Percentiles rank a stretch among this genome's conserved stretches.
Conservation (phyloP, 2,113 vertebrate species). For the Platysteira castanea region DNA sequence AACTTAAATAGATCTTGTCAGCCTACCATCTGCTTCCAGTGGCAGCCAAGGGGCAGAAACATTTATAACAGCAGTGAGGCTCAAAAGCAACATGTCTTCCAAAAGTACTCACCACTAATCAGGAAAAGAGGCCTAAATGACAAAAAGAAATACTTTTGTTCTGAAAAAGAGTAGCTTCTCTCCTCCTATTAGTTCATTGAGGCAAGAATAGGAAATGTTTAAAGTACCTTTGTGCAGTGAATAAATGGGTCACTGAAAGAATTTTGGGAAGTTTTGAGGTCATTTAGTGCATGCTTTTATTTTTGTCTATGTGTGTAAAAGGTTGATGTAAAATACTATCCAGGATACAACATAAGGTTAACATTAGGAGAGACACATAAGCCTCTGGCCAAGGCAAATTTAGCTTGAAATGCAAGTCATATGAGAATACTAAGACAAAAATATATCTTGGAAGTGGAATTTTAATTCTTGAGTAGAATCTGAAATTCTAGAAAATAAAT, state of each 20-base stretch:
- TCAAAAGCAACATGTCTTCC: background rate
- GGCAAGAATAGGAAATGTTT: background rate
- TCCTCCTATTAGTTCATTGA: background rate
- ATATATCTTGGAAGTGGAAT: background rate
- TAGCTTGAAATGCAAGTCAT: background rate
- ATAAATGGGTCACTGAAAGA: background rate
- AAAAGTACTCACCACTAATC: constrained; percentile 2
- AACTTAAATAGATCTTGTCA: constrained; percentile 50
- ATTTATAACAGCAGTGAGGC: background rate
- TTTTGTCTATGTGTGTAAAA: background rate
- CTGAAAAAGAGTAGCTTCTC: background rate
- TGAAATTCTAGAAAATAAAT: background rate
- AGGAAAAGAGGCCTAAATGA: background rate
- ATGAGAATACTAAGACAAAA: background rate
- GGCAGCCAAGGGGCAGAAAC: constrained; percentile 4
- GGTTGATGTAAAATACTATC: background rate
- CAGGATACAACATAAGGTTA: background rate
- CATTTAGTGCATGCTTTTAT: background rate
- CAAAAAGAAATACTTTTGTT: background rate
- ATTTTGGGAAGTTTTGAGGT: background rate
- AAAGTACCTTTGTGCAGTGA: background rate
- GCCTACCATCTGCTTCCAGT: constrained; percentile 30
- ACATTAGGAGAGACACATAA: background rate
- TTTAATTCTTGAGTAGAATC: background rate
- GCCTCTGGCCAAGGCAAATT: background rate